phyloP scores from a whole-genome alignment of 2,113 vertebrate species.

The Peromyscus californicus region DNA sequence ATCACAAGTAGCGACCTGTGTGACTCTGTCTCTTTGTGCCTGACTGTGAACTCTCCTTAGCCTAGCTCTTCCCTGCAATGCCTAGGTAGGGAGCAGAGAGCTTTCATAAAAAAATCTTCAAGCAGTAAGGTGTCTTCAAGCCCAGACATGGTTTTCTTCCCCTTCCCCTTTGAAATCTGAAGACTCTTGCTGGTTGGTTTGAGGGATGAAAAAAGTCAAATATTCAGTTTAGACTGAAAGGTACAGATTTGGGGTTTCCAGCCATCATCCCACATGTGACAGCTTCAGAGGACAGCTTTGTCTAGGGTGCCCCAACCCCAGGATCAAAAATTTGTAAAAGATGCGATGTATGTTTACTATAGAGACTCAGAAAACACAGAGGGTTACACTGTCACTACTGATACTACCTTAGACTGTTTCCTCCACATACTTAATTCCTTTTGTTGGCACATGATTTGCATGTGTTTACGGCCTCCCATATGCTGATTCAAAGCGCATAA shows the following conservation, averaged over 20 bases:
- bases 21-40: background rate
- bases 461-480: background rate
- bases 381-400: background rate
- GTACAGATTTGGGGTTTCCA: constrained; percentile 12
- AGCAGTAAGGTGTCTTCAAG: background rate
- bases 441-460: background rate
- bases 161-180: constrained; percentile 3
- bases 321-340: background rate
- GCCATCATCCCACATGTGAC: background rate
- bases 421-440: background rate
- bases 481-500: background rate
- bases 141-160: background rate
- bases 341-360: background rate
- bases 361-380: background rate
- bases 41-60: background rate
- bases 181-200: background rate
- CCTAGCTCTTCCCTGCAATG: background rate
- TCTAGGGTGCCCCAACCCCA: background rate
- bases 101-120: background rate
- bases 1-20: background rate
- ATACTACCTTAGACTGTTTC: background rate
- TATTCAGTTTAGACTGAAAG: background rate
- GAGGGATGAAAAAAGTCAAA: background rate
- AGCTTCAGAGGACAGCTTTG: background rate
- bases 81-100: background rate